These are phyloP conservation scores for Cyphomyrus plagiostoma DNA, from an alignment of 2,113 vertebrate species.

Conservation along the genomic window DNA sequence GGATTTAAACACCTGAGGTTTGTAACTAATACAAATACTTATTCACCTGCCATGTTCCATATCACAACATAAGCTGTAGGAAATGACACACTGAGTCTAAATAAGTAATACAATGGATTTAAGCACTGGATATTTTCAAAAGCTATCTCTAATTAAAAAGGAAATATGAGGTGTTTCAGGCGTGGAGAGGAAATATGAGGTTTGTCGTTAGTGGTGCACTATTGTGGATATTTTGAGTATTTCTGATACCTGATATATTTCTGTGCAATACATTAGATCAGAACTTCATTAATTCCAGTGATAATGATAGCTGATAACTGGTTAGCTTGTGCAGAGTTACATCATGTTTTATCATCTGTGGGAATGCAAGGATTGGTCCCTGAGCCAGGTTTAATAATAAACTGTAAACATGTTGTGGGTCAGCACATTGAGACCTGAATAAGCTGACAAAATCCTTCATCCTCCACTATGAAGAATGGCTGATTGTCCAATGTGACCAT, in stretches of 20 bases:
- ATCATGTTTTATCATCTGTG: background rate
- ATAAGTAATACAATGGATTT: background rate
- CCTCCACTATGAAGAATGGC: background rate
- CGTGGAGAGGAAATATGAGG: background rate
- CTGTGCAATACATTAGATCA: background rate
- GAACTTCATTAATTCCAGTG: background rate
- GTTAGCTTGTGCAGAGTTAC: background rate
- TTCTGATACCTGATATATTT: background rate
- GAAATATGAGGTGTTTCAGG: background rate
- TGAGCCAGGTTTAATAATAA: background rate
- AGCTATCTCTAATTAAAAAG: background rate
- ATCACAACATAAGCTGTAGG: background rate
- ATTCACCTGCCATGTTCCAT: background rate
- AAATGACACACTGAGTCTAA: background rate
- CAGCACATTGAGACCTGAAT: background rate
- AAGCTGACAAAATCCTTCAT: background rate
- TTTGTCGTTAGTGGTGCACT: background rate
- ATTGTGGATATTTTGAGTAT: background rate
- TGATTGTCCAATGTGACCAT: background rate
- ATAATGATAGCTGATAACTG: background rate
- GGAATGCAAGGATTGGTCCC: background rate
- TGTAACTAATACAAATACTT: background rate
- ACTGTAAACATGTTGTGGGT: background rate
- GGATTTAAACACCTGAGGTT: background rate
- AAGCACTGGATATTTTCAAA: background rate